phyloP scores from a whole-genome alignment of 1,140 invertebrate species.

The Lepidurus couesii region DNA sequence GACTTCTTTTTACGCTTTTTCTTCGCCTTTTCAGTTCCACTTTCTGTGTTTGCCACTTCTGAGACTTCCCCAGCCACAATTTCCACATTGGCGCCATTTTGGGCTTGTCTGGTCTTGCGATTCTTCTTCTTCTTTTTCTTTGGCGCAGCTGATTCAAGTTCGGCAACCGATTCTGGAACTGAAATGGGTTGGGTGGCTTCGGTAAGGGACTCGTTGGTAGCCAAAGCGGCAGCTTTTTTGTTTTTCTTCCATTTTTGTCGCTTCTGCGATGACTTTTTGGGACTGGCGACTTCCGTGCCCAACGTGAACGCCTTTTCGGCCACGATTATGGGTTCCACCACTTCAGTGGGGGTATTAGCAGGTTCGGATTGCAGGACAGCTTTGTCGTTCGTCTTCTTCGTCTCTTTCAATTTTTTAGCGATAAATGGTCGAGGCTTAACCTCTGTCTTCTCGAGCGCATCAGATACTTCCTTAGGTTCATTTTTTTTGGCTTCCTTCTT shows the following conservation, averaged over 20 bases:
- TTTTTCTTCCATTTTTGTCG: neutral
- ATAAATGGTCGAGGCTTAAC: conserved; percentile 16
- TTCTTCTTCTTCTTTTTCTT: conserved; percentile 7
- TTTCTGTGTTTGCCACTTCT: neutral
- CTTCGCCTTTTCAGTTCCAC: neutral
- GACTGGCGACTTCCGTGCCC: neutral
- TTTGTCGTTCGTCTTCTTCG: neutral
- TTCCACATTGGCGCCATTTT: neutral
- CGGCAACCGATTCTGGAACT: neutral
- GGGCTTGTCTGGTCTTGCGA: neutral
- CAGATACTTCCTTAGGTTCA: neutral
- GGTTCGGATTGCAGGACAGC: neutral
- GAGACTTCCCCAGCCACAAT: neutral
- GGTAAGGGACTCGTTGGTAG: neutral
- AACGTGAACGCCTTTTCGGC: neutral
- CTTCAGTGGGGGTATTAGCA: neutral
- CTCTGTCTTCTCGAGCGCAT: neutral
- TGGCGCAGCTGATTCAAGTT: neutral
- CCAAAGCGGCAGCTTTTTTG: neutral
- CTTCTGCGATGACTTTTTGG: neutral
- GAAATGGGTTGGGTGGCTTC: neutral
- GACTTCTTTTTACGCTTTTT: neutral
- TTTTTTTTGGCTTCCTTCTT: neutral
- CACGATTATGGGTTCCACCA: neutral
- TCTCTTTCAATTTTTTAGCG: neutral